phyloP scores from a whole-genome alignment of 2,797 vertebrate genomes.

The Gallinago stenura region DNA sequence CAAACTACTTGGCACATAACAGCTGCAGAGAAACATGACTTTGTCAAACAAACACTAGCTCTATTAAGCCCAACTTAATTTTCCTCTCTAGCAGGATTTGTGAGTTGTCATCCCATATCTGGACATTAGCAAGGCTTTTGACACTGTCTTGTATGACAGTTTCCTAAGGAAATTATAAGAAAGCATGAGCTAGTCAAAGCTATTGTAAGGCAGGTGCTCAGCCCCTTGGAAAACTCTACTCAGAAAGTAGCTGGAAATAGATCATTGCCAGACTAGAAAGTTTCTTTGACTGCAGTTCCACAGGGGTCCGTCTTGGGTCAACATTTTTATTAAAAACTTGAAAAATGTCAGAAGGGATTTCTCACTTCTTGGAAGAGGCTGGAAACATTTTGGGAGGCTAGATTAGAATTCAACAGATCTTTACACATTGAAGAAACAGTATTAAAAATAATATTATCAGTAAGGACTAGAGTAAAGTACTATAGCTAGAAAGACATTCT shows the following conservation, averaged over 20 bases:
- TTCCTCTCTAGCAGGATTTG: not conserved
- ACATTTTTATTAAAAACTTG: slow-evolving; percentile 19
- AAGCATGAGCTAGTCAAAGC: not conserved
- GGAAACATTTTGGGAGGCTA: not conserved
- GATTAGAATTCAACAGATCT: not conserved
- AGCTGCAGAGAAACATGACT: not conserved
- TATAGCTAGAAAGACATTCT: not conserved
- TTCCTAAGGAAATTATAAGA: slow-evolving; percentile 3
- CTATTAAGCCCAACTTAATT: not conserved
- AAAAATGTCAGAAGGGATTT: slow-evolving; percentile 8
- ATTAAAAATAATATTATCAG: not conserved
- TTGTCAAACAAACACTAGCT: not conserved
- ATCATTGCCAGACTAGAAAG: not conserved
- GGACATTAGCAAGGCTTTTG: not conserved
- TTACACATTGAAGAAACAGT: not conserved
- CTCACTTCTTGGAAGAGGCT: not conserved
- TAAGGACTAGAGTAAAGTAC: not conserved
- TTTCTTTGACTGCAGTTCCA: not conserved
- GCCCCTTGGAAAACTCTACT: not conserved
- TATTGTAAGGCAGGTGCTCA: not conserved
- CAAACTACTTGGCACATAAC: not conserved
- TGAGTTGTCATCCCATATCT: not conserved
- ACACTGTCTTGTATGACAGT: not conserved
- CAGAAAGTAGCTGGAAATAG: not conserved
- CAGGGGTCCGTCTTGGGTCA: not conserved